Evolutionary conservation across 2,888 invertebrate species (phyloP), one percentile per base, ranked within the genome.

Genomic region (Conomelus anceps): DNA sequence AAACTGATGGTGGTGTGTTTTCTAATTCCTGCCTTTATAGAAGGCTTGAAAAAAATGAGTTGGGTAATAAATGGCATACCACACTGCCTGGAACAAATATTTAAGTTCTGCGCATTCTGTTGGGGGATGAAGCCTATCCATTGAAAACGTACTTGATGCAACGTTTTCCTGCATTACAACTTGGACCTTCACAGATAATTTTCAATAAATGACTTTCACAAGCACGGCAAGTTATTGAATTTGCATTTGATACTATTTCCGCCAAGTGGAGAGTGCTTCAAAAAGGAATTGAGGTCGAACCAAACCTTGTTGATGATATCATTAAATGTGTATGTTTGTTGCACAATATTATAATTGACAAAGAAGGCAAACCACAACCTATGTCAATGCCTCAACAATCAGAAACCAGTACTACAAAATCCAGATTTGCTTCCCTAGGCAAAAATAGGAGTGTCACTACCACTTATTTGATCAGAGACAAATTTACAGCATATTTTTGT

Each of bases 1-100:
- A 89, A 63, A 89, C 23, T 84, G 89, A 89, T 89, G 89, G 89
- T 87, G 89, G 84, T 84, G 87, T 84, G 17, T 29, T 89, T 24
- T 23, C 89, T 24, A 11, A 87, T 41, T 89, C 89, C 22, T 86
- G 24, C 24, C 26, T 87, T 41, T 63, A 87, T 87, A 24, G 24
- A 84, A 34, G 26, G 41, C 22, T 89, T 63, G 22, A 89, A 87
- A 89, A 24, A 41, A 63, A 89, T 24, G 41, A 89, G 22, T 87
- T 89, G 22, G 41, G 34, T 87, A 86, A 86, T 22, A 86, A 87
- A 41, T n/a, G 23, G 23, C 22, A 84, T 84, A 34, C 23, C 84
- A 26, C 87, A 24, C 84, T 89, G 84, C 89, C 89, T 22, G 26
- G 22, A 84, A 41, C 89, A 84, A n/a, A 87, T 22, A 84, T 89